Percentiles rank a stretch among this genome's conserved stretches.
These are phyloP conservation scores for Neopelma chrysocephalum DNA, from an alignment of 2,797 vertebrate genomes.

Conservation along the genomic window DNA sequence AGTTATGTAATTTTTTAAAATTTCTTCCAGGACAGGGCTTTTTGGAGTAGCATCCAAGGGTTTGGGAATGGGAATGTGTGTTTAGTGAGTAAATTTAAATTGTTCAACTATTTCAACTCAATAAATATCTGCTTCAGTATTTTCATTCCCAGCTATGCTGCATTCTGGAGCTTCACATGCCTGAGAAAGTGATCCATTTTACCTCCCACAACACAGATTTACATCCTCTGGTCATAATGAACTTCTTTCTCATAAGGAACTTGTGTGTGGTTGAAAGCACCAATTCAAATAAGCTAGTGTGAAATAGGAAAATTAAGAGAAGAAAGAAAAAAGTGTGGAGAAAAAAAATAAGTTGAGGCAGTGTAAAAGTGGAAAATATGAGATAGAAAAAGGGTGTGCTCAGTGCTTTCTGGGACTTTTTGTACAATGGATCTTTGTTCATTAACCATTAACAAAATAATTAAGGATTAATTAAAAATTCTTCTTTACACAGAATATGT, in stretches of 20 bases:
- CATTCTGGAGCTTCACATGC: neutral
- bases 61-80: neutral
- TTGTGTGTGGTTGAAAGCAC: neutral
- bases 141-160: neutral
- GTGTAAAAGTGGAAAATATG: neutral
- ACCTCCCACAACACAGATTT: neutral
- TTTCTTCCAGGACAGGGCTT: neutral
- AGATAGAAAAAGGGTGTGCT: neutral
- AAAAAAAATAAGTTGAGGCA: neutral
- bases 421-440: neutral
- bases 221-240: neutral
- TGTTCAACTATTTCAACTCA: neutral
- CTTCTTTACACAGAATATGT: neutral
- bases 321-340: neutral
- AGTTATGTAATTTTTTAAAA: neutral
- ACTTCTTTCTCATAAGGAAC: neutral
- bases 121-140: neutral
- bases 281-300: neutral
- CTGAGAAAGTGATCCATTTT: neutral
- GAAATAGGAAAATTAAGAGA: neutral
- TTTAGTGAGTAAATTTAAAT: conserved; percentile 1
- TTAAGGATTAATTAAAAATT: neutral
- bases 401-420: neutral
- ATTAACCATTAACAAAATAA: neutral
- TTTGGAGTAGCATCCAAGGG: neutral